phyloP scores from a whole-genome alignment of 2,888 invertebrate species.

The Seira sanloemensis region DNA sequence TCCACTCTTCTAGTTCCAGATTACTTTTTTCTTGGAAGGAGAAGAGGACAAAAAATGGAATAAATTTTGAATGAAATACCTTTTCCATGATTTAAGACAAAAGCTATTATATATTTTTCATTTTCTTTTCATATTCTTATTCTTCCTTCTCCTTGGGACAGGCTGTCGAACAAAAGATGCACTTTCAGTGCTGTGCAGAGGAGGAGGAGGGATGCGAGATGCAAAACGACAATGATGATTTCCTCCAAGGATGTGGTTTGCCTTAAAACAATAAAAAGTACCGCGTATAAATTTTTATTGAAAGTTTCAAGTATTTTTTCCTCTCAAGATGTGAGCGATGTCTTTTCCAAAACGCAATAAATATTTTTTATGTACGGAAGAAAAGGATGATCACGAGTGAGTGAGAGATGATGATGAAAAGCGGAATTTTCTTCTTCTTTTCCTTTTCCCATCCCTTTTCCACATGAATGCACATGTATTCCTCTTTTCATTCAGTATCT shows the following conservation, averaged over 20 bases:
- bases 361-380: neutral
- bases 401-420: neutral
- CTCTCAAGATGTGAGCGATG: neutral
- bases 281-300: neutral
- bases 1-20: no score
- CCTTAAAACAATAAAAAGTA: neutral
- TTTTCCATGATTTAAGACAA: neutral
- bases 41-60: conserved; percentile 27
- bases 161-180: no score
- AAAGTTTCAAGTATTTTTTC: neutral
- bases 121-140: no score
- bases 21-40: no score
- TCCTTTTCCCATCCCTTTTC: neutral
- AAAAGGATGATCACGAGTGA: neutral
- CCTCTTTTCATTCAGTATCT: neutral
- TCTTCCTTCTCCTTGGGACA: no score
- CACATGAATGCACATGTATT: neutral
- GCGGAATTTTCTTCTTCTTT: neutral
- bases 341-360: neutral
- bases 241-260: neutral
- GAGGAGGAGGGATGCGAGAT: neutral
- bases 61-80: conserved; percentile 25
- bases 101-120: no score
- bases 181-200: neutral
- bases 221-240: neutral